Evolutionary conservation across 2,888 invertebrate genomes (phyloP).

Genomic region (Chrysolina oricalcia): DNA sequence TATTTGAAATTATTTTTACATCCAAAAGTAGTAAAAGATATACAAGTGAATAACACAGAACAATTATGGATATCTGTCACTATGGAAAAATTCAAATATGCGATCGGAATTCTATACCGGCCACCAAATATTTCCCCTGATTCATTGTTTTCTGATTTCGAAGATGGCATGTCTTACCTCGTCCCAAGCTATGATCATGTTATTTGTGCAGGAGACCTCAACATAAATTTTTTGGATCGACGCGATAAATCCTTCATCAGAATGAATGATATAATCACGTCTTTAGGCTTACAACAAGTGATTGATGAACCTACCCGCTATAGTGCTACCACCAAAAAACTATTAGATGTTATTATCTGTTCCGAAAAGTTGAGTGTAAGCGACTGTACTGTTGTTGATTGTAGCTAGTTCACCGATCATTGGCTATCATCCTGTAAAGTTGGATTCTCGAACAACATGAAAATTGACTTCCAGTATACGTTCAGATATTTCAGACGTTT

Average conservation of each 20-base stretch:
- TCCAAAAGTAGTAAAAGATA: background rate
- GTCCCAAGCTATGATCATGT: background rate
- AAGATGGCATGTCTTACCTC: background rate
- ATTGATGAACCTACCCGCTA: conserved; percentile 5
- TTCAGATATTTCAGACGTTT: no score
- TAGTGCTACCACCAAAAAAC: background rate
- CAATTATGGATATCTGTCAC: background rate
- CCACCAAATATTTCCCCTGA: background rate
- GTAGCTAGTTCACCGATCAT: no score
- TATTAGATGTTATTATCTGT: background rate
- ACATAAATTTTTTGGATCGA: background rate
- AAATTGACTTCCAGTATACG: no score
- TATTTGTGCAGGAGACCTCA: background rate
- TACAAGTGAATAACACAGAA: background rate
- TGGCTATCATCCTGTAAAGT: no score
- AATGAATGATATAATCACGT: background rate
- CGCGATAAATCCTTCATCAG: background rate
- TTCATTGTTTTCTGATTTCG: background rate
- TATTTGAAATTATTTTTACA: background rate
- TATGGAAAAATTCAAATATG: background rate
- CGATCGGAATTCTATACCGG: background rate
- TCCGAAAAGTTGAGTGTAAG: background rate
- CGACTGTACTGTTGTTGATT: no score
- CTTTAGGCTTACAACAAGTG: background rate
- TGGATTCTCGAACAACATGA: no score